phyloP scores from a whole-genome alignment of 2,797 vertebrate species.

The Simalia tracyae region DNA sequence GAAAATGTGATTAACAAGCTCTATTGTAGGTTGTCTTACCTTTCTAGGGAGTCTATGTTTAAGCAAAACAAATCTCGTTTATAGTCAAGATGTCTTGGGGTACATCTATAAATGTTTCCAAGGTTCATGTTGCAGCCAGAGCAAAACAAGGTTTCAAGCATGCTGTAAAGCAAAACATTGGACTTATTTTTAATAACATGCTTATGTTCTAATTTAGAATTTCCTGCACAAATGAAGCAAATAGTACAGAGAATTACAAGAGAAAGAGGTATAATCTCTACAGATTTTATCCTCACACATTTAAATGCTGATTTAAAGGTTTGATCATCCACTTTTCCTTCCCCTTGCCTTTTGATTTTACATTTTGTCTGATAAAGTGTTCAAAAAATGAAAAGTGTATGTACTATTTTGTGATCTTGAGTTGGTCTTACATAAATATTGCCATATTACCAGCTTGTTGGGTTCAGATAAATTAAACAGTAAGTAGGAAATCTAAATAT shows the following conservation, averaged over 20 bases:
- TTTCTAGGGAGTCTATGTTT: constrained; percentile 80
- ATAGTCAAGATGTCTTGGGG: constrained; percentile 82
- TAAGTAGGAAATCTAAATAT: background rate
- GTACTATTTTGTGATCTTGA: background rate
- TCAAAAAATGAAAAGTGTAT: background rate
- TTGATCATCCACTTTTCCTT: background rate
- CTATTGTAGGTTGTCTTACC: constrained; percentile 68
- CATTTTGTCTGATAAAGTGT: background rate
- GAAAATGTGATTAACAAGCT: background rate
- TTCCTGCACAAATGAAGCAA: background rate
- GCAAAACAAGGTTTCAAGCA: constrained; percentile 80
- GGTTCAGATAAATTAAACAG: background rate
- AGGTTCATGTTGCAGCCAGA: constrained; percentile 77
- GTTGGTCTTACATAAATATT: background rate
- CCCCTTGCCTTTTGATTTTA: background rate
- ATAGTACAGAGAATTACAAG: background rate
- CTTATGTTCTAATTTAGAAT: background rate
- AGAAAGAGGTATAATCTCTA: background rate
- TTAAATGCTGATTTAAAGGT: background rate
- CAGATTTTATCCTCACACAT: background rate
- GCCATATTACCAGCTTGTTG: background rate
- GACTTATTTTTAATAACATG: fast-evolving
- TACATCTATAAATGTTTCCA: constrained; percentile 83
- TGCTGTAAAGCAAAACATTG: constrained; percentile 64
- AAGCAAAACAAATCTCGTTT: constrained; percentile 87